Evolutionary conservation across 2,888 invertebrate genomes (phyloP).

Genomic region (Tenthredo mesomela): DNA sequence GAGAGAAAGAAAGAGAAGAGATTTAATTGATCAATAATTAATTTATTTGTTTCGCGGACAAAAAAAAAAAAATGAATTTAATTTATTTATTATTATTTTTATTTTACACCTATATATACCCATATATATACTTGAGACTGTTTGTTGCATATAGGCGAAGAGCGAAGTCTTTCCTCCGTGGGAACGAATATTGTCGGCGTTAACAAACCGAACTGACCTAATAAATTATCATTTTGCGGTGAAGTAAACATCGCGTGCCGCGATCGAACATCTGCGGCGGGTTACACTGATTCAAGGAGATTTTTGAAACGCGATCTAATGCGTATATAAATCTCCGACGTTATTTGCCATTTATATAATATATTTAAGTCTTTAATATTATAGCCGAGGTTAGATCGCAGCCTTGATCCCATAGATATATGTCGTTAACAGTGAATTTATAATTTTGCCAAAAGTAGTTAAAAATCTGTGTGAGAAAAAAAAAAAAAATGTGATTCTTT

Average conservation of each 20-base stretch:
- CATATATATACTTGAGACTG: neutral
- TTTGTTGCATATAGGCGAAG: neutral
- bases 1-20: neutral
- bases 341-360: neutral
- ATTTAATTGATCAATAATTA: neutral
- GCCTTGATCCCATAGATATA: neutral
- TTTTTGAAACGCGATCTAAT: slow-evolving; percentile 22
- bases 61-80: neutral
- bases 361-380: neutral
- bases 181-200: slow-evolving; percentile 57
- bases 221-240: slow-evolving; percentile 70
- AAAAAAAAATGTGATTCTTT: neutral
- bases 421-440: neutral
- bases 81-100: neutral
- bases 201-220: slow-evolving; percentile 67
- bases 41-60: neutral
- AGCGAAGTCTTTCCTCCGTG: slow-evolving; percentile 49
- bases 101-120: neutral
- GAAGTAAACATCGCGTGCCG: slow-evolving; percentile 62
- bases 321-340: neutral
- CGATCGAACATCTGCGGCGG: slow-evolving; percentile 53
- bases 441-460: neutral
- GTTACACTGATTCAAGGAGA: slow-evolving; percentile 39
- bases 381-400: neutral
- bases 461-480: neutral